phyloP scores from a whole-genome alignment of 2,797 vertebrate species.

The Sardinella longiceps region DNA sequence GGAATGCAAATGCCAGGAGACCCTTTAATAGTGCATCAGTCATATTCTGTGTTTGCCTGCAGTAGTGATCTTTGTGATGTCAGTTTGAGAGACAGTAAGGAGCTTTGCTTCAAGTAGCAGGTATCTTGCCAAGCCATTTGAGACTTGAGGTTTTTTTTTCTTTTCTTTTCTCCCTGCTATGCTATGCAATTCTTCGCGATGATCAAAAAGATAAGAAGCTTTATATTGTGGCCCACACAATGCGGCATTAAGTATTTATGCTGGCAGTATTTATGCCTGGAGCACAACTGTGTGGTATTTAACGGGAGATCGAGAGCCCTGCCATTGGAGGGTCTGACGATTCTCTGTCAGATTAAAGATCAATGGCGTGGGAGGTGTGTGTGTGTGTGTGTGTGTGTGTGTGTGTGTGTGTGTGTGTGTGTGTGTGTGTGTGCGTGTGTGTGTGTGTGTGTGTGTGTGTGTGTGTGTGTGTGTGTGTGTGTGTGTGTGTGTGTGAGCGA shows the following conservation, averaged over 20 bases:
- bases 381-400: neutral
- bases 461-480: constrained; percentile 17
- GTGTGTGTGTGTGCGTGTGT: neutral
- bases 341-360: constrained; percentile 57
- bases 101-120: neutral
- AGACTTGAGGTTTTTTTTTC: neutral
- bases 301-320: constrained; percentile 33
- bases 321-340: constrained; percentile 34
- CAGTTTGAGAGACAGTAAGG: constrained; percentile 6
- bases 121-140: neutral
- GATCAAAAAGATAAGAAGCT: constrained; percentile 10
- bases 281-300: constrained; percentile 62
- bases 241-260: neutral
- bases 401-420: neutral
- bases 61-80: neutral
- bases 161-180: neutral
- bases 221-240: neutral
- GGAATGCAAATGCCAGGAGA: neutral
- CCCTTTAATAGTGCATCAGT: neutral
- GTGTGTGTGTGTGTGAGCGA: constrained; percentile 34
- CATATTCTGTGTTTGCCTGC: neutral
- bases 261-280: constrained; percentile 6
- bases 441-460: neutral
- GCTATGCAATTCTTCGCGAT: neutral
- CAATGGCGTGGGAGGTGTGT: constrained; percentile 37